Evolutionary conservation across 2,888 invertebrate genomes (phyloP), one percentile per base, ranked within the genome.

Genomic region (Euzophera pinguis): DNA sequence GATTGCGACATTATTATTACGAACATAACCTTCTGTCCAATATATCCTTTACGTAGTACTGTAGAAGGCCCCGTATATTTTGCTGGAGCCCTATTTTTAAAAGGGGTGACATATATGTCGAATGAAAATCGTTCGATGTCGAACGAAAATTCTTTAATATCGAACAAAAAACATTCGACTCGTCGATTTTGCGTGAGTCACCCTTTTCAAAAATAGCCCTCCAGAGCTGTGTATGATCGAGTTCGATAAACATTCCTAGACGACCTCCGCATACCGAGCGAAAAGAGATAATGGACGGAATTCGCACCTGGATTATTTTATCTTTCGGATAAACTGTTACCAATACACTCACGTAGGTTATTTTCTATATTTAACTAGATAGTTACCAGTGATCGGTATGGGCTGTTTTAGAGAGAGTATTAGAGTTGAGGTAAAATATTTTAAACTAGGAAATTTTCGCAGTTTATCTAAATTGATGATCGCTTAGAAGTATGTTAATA

Each of bases 311-410:
- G 27, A 43, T 27, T n/a, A 8, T 34, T 1, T 22, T 22, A 22
- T 22, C 22, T 3, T 9, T 7, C 10, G 32, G 32, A 32, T 3
- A 39, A 16, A 32, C 29, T 10, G 12, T 12, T 14, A 14, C 3
- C 1, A 14, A 45, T 45, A 13, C 45, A 16, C 45, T 7, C 45
- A 32, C 45, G 45, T 32, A 16, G 42, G 7, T 27, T n/a, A 8
- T 27, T 43, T 27, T 22, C 13, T 43, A 43, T 43, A 49, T 32
- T 41, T 50, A 50, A 50, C 50, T 56, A 57, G 53, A 56, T 52
- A 16, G 38, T 39, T 39, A 39, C 16, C 8, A 16, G 38, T 37
- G 12, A 14, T 38, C 14, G 39, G 14, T 3, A 39, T 39, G 7
- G 8, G 9, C 16, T 1, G 16, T 8, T 0, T 39, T 16, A 39